Conservation (phyloP, 1,140 invertebrate species). For the Eumaeus atala region DNA sequence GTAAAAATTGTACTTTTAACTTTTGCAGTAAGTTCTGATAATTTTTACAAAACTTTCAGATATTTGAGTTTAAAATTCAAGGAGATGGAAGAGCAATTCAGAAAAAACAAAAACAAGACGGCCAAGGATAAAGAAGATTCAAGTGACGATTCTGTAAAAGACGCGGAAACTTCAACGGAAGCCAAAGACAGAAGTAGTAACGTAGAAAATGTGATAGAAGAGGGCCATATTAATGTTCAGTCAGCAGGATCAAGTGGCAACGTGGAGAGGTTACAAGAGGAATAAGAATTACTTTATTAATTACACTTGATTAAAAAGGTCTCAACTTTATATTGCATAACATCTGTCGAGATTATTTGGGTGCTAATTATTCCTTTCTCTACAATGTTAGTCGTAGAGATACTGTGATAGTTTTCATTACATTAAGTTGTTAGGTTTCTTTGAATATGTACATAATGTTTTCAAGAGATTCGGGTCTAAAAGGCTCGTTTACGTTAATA, state of each 20-base stretch:
- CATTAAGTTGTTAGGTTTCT: not conserved
- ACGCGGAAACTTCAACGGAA: conserved; percentile 27
- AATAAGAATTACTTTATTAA: conserved; percentile 19
- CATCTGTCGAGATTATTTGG: not conserved
- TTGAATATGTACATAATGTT: too few relatives aligned
- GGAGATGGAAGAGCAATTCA: conserved; percentile 86
- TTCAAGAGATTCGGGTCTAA: too few relatives aligned
- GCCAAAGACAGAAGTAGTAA: conserved; percentile 19
- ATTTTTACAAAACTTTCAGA: conserved; percentile 51
- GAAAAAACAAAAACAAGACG: conserved; percentile 65
- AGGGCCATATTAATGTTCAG: conserved; percentile 41
- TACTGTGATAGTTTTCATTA: conserved; percentile 43
- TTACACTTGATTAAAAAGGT: conserved; percentile 12
- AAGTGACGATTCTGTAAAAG: conserved; percentile 29
- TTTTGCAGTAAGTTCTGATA: not conserved
- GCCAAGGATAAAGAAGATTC: conserved; percentile 45
- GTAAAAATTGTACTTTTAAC: not conserved
- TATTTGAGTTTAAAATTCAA: conserved; percentile 87
- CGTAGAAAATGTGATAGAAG: conserved; percentile 20
- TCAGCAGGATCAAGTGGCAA: conserved; percentile 56
- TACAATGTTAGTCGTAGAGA: conserved; percentile 21
- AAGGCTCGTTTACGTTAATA: too few relatives aligned
- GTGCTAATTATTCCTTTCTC: not conserved
- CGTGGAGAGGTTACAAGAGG: conserved; percentile 52
- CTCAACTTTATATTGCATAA: not conserved